These are phyloP conservation scores for Ethmia dodecea DNA, from an alignment of 2,888 invertebrate genomes.

Conservation along the genomic window DNA sequence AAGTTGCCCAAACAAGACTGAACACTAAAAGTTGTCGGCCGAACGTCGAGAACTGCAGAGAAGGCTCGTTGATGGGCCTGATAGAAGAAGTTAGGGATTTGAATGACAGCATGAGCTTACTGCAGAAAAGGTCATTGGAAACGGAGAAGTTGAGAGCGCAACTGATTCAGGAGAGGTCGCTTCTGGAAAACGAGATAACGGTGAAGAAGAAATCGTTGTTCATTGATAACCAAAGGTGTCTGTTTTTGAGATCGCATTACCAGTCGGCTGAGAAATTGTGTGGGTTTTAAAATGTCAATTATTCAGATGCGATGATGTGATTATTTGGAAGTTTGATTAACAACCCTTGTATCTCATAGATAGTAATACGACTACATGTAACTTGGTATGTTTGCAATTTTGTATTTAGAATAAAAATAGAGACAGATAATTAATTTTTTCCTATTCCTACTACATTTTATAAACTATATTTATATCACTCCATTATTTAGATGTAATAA, in stretches of 20 bases:
- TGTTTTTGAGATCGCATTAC: constrained; percentile 60
- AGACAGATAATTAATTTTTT: no score
- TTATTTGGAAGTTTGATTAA: no score
- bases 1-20: constrained; percentile 64
- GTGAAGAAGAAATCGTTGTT: constrained; percentile 64
- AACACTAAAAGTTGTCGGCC: constrained; percentile 59
- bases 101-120: constrained; percentile 57
- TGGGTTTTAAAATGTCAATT: constrained; percentile 34
- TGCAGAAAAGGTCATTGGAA: constrained; percentile 53
- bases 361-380: no score
- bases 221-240: constrained; percentile 57
- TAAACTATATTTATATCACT: no score
- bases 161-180: constrained; percentile 57
- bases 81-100: constrained; percentile 64
- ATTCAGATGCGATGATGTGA: no score
- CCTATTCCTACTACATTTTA: no score
- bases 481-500: no score
- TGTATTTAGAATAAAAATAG: no score
- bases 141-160: constrained; percentile 58
- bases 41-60: constrained; percentile 64
- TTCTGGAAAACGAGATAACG: constrained; percentile 61
- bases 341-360: no score
- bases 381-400: no score
- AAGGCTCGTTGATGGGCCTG: constrained; percentile 56
- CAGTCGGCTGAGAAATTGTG: constrained; percentile 67